Conservation (phyloP, 2,113 vertebrate species). For the Pelodiscus sinensis region DNA sequence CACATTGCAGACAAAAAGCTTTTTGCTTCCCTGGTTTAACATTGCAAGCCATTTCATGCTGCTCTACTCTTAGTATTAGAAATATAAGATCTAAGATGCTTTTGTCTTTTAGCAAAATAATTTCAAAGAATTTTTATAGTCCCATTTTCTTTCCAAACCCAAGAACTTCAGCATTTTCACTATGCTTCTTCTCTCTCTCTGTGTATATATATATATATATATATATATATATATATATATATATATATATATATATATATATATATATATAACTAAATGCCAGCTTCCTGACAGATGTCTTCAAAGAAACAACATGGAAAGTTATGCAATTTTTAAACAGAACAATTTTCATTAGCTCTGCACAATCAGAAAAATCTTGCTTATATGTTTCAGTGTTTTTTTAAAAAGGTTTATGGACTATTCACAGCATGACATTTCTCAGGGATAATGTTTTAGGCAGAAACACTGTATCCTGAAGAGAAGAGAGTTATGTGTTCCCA, state of each 20-base stretch:
- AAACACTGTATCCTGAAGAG: not conserved
- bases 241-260: not conserved
- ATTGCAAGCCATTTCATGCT: not conserved
- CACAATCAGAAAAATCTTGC: not conserved
- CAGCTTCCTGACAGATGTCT: not conserved
- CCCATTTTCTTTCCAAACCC: not conserved
- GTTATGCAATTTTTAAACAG: not conserved
- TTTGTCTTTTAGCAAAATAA: not conserved
- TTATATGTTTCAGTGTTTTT: not conserved
- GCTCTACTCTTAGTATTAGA: not conserved
- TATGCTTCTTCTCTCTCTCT: not conserved
- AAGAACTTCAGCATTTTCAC: not conserved
- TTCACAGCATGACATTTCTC: not conserved
- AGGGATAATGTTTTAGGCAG: not conserved
- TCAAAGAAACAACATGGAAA: not conserved
- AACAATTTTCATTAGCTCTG: not conserved
- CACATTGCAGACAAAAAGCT: not conserved
- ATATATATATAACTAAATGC: not conserved
- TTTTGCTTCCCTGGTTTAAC: not conserved
- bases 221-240: not conserved
- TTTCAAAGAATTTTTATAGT: accelerated
- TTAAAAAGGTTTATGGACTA: not conserved
- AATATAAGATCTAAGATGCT: not conserved
- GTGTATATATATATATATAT: not conserved
- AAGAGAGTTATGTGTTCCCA: not conserved